Evolutionary conservation across 2,113 vertebrate genomes (phyloP).

Genomic region (Euleptes europaea): DNA sequence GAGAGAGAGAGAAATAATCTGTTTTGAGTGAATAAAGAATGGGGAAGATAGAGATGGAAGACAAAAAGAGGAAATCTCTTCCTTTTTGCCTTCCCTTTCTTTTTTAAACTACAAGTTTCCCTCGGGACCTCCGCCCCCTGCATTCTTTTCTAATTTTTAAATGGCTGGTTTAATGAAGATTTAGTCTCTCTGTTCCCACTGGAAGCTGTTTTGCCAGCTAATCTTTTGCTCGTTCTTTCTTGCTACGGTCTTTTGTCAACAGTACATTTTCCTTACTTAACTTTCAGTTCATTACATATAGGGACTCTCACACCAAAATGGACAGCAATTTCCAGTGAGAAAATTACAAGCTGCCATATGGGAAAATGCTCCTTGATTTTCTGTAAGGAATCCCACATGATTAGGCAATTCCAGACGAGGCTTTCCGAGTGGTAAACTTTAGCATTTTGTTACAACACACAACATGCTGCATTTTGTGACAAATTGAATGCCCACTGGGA

Average conservation of each 20-base stretch:
- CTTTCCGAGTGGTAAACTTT: conserved; percentile 13
- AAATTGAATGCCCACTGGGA: conserved; percentile 6
- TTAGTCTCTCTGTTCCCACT: neutral
- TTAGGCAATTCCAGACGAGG: conserved; percentile 13
- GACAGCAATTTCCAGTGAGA: conserved; percentile 19
- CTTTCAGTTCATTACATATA: conserved; percentile 13
- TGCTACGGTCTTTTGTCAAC: neutral
- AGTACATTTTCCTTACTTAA: neutral
- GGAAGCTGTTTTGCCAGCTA: neutral
- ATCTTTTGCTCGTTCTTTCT: conserved; percentile 6
- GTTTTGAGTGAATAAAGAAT: no score
- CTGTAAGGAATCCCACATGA: neutral
- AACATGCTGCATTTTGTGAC: neutral
- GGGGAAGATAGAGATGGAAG: neutral
- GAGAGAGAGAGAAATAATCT: neutral
- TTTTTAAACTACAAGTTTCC: neutral
- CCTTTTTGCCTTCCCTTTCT: neutral
- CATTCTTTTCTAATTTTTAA: neutral
- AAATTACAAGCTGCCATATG: neutral
- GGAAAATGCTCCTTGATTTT: neutral
- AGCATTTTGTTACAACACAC: neutral
- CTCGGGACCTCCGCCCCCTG: no score
- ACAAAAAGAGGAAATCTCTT: neutral
- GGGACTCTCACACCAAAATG: conserved; percentile 20
- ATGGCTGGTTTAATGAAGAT: neutral